Base-by-base conservation (phyloP, 2,797 vertebrate genomes). In the Nannoperca australis region DNA sequence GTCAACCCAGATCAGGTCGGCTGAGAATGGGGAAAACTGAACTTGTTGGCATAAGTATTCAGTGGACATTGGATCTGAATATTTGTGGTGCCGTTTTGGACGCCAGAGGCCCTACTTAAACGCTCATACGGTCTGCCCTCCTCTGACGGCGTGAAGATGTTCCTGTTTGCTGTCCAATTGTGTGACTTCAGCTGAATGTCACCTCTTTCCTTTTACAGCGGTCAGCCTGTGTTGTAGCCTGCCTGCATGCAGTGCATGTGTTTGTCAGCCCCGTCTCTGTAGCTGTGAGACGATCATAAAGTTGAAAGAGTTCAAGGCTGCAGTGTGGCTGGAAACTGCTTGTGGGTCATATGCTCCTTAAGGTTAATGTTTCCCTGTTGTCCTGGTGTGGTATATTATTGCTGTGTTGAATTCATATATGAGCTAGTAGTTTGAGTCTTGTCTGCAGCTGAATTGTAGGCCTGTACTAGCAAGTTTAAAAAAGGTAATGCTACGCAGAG, bases 101-200 rank as follows among this genome's bases (percentile, higher is more conserved):
- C 34, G 9, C 69, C 11, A 13, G n/a, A 47, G 1, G 6, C 36
- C 27, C 20, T n/a, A 2, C 18, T 62, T 17, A 50, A 47, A 47
- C 13, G 3, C 14, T 77, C 64, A 60, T 5, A 8, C 0, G 14
- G 4, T 51, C 34, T 32, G 36, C 50, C 24, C 12, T 44, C 49
- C 24, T 34, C 3, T 69, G 27, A 51, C 1, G 14, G 0, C 1
- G 15, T 22, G n/a, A 53, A 13, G 22, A 53, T 55, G n/a, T 63
- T 71, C 70, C 62, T 22, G 18, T 38, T 34, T 27, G 30, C 27
- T 24, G 32, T 81, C 45, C 68, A 79, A 47, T 34, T 54, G 6
- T 2, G 18, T 64, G 56, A 44, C 66, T 45, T 54, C 20, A 27
- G 1, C 65, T n/a, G 67, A 72, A 72, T 68, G 67, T 72, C 7